These are phyloP conservation scores for Chaitophorus viminalis DNA, from an alignment of 2,888 invertebrate genomes.

Conservation along the genomic window DNA sequence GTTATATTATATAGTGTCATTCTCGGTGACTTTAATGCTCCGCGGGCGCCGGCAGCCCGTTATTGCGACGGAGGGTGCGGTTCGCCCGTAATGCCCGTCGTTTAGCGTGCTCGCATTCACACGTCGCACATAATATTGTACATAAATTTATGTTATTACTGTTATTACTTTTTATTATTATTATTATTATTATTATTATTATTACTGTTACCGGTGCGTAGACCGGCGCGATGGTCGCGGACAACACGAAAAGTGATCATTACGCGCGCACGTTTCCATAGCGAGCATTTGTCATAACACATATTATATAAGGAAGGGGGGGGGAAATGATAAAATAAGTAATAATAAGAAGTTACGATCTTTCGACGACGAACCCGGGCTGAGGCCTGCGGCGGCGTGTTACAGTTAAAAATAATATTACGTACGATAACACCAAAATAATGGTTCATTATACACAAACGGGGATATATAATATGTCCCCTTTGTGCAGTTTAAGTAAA, in stretches of 20 bases:
- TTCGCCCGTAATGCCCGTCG: slow-evolving; percentile 1
- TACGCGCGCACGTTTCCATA: slow-evolving; percentile 50
- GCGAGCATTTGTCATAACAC: slow-evolving; percentile 46
- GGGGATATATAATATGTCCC: too few relatives aligned
- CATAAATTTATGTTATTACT: background rate
- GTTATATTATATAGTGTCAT: slow-evolving; percentile 33
- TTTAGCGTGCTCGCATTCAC: background rate
- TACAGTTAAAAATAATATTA: too few relatives aligned
- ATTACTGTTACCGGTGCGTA: slow-evolving; percentile 2
- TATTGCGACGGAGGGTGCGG: slow-evolving; percentile 47
- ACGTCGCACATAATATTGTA: background rate
- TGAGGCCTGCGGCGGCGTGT: too few relatives aligned
- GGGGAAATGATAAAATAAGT: background rate
- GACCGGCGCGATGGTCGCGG: background rate
- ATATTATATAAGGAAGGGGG: too few relatives aligned
- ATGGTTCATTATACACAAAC: too few relatives aligned
- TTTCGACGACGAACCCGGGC: too few relatives aligned
- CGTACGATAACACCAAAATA: too few relatives aligned
- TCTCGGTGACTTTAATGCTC: slow-evolving; percentile 50
- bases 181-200: slow-evolving; percentile 3
- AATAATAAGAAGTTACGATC: background rate
- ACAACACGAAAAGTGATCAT: slow-evolving; percentile 23
- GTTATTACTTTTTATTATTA: slow-evolving; percentile 20
- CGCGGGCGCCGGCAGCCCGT: background rate
- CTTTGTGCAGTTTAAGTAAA: too few relatives aligned